Base-by-base conservation (phyloP, 2,113 vertebrate species). In the Prochilodus magdalenae region DNA sequence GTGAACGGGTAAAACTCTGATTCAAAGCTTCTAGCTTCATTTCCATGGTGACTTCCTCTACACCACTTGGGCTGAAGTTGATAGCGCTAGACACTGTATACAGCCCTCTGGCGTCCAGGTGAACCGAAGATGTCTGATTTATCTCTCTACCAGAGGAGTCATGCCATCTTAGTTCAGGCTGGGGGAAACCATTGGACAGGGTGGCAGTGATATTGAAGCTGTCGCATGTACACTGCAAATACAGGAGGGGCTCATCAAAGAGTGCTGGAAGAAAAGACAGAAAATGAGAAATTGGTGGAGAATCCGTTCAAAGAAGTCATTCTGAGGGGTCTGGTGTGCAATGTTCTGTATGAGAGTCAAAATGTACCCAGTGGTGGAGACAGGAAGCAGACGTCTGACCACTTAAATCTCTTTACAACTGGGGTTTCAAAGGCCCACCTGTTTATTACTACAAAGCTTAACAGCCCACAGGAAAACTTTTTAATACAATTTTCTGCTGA, bases 41-140 rank as follows among this genome's bases (percentile, higher is more conserved):
- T 70, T 70, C 66, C 36, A 70, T 70, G 8, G 36, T 70, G 22
- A 70, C 18, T 44, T 8, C 44, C 36, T 70, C 66, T 70, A 44
- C 13, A 20, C 0, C n/a, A 12, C 18, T 70, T 44, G 36, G 5
- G 8, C 66, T 44, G 22, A n/a, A n/a, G 36, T 13, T 44, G 7
- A 70, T 44, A 6, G 33, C 24, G 33, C 66, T 70, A 26, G 66
- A 70, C 66, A 70, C 66, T 36, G n/a, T 12, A 14, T 44, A 70
- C 22, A 33, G 36, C 33, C 66, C 66, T 22, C 36, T 70, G 2
- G 33, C 14, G 66, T 70, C 36, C 66, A 40, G 22, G n/a, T 70
- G 33, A 70, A 44, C 33, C 0, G 8, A 70, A 44, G 66, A 70
- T 18, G 22, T 44, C 66, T 70, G 33, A 14, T n/a, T 5, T 70